Evolutionary conservation across 2,888 invertebrate genomes (phyloP), one percentile per base, ranked within the genome.

Genomic region (Lobophora halterata): DNA sequence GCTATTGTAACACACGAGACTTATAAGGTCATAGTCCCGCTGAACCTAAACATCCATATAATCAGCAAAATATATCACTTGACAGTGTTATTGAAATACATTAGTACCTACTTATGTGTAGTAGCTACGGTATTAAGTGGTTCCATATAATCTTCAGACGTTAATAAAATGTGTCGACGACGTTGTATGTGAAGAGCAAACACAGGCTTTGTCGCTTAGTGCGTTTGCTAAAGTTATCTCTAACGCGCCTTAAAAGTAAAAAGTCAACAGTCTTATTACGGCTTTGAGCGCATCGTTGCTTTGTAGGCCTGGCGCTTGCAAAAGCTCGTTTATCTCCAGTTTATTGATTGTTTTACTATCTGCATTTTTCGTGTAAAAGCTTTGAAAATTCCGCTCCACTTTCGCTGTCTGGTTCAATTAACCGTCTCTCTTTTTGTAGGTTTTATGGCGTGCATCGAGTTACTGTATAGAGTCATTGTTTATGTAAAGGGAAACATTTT

Each of bases 201-300:
- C 75, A 82, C 26, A 63, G 61, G 66, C 61, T 46, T 35, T 41
- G 54, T 54, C 57, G 57, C 67, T 72, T 73, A 77, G 73, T 71
- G 55, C 65, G 82, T 82, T 82, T 82, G 81, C 82, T 76, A 79
- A 83, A 81, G 67, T 62, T 79, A 83, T 85, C 81, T 79, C 61
- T 55, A 58, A 67, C 73, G 65, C 73, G 63, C 70, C 77, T 74
- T 69, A 53, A 69, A 77, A 80, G 77, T 74, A 63, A 72, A 73
- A 74, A 75, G 82, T 82, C 75, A 86, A 86, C 79, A 83, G 53
- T 46, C 52, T 52, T 65, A 77, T 79, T 78, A 73, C 72, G 58
- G 42, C 56, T 65, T 71, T 55, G 61, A 80, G 74, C n/a, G n/a
- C n/a, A n/a, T n/a, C n/a, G n/a, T n/a, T n/a, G n/a, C n/a, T n/a